These are phyloP conservation scores for Cyaniris semiargus DNA, from an alignment of 2,888 invertebrate species.

Conservation along the genomic window DNA sequence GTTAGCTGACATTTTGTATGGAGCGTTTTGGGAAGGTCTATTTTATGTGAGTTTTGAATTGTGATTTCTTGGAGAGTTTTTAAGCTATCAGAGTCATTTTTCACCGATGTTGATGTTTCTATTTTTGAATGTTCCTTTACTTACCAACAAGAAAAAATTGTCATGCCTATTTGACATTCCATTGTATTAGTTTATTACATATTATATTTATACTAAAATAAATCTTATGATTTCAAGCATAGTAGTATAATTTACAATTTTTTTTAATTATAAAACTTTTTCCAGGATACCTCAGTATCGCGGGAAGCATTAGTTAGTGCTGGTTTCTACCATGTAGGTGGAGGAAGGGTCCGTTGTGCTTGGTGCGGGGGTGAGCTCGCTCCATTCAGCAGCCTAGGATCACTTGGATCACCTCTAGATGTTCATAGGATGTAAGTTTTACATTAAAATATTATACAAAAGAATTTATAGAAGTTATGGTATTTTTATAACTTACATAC, in stretches of 20 bases:
- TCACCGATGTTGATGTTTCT: too few species aligned
- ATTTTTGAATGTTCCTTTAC: too few species aligned
- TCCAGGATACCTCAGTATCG: constrained; percentile 76
- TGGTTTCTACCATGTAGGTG: constrained; percentile 91
- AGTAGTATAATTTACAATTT: not conserved
- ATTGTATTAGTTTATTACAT: too few species aligned
- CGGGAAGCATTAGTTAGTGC: constrained; percentile 88
- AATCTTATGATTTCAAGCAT: too few species aligned
- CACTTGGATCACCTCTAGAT: constrained; percentile 81
- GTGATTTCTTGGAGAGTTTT: too few species aligned
- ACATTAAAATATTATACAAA: not conserved
- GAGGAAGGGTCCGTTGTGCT: constrained; percentile 86
- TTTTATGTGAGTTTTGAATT: too few species aligned
- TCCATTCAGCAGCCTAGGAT: constrained; percentile 82
- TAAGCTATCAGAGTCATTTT: too few species aligned
- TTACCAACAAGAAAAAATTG: too few species aligned
- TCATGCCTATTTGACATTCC: too few species aligned
- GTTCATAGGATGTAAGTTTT: constrained; percentile 82
- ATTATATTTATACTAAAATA: too few species aligned
- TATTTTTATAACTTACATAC: not conserved
- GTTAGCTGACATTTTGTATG: too few species aligned
- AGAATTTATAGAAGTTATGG: not conserved
- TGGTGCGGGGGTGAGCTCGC: constrained; percentile 88
- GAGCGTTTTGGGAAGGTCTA: too few species aligned
- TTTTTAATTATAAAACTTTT: not conserved